These are phyloP conservation scores for Esox masquinongy DNA, from an alignment of 2,797 vertebrate genomes.

Conservation along the genomic window DNA sequence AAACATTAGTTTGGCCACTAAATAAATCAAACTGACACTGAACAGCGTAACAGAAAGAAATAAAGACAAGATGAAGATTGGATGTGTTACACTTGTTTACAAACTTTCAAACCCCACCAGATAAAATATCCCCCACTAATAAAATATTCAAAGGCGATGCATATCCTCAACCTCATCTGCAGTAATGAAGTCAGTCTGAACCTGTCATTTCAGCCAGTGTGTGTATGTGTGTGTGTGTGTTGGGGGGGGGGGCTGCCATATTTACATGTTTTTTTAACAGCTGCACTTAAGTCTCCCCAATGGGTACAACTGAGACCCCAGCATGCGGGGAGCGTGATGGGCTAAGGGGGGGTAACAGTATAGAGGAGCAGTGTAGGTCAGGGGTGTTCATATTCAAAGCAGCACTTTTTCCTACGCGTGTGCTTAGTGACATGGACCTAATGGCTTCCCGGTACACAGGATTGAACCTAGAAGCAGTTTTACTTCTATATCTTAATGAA, in stretches of 20 bases:
- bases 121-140: slow-evolving; percentile 25
- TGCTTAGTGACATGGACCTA: slow-evolving; percentile 51
- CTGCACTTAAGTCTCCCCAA: slow-evolving; percentile 58
- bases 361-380: background rate
- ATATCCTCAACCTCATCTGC: slow-evolving; percentile 65
- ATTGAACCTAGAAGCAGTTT: slow-evolving; percentile 57
- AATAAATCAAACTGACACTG: background rate
- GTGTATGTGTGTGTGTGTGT: no score
- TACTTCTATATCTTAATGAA: background rate
- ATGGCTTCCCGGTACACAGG: slow-evolving; percentile 66
- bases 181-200: slow-evolving; percentile 70
- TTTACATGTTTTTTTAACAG: slow-evolving; percentile 75
- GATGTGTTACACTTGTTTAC: background rate
- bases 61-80: background rate
- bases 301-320: background rate
- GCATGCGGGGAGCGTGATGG: background rate
- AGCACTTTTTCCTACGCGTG: slow-evolving; percentile 46
- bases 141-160: slow-evolving; percentile 46
- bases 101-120: slow-evolving; percentile 11
- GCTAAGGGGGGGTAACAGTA: slow-evolving; percentile 10
- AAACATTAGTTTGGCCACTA: background rate
- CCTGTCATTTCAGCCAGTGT: slow-evolving; percentile 40
- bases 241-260: slow-evolving; percentile 61
- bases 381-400: slow-evolving; percentile 60
- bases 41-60: background rate